Base-by-base conservation (phyloP, 2,113 vertebrate genomes). In the Connochaetes taurinus region DNA sequence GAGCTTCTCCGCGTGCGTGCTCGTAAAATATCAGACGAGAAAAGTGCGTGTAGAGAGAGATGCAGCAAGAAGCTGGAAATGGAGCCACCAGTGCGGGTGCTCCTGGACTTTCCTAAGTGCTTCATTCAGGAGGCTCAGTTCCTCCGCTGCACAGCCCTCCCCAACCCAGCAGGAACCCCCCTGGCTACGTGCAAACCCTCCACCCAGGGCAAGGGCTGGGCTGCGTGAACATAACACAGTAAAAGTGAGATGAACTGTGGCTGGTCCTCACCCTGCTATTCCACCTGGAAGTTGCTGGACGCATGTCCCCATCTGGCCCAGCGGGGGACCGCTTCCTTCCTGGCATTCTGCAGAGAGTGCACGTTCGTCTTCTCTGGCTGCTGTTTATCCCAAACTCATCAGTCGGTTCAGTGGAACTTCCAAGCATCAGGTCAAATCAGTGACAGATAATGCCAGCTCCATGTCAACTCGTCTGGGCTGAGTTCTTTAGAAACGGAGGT, bases 321-420 rank as follows among this genome's bases (percentile, higher is more conserved):
- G 74, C 87, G 83, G 76, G 27, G 17, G 78, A 62, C 94, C 52
- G 29, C 40, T 25, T 52, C 47, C 53, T 90, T 74, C 83, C 81
- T 47, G 85, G 82, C 40, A n/a, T 83, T 92, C 97, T 83, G 74
- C 60, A 86, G 16, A 84, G 62, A 57, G 43, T 2, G 1, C 9
- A 16, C 1, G 7, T 7, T 7, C 87, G 7, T 82, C 16, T 45
- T 87, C 87, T 86, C 50, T 7, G 52, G 27, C 95, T 97, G 93
- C 97, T 84, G 50, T 81, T 97, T 94, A 93, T 89, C 96, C 88
- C 87, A 89, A 92, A 91, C 82, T 84, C 94, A 25, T 94, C 97
- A 81, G 67, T 87, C 58, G 95, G 40, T 97, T 93, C 84, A 91
- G 67, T 2, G 52, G 97, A 94, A 98, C 94, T 71, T 43, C 82